Percentiles rank a stretch among this genome's conserved stretches.
Evolutionary conservation across 1,140 invertebrate genomes (phyloP).

Genomic region (Parapsyche elsis): DNA sequence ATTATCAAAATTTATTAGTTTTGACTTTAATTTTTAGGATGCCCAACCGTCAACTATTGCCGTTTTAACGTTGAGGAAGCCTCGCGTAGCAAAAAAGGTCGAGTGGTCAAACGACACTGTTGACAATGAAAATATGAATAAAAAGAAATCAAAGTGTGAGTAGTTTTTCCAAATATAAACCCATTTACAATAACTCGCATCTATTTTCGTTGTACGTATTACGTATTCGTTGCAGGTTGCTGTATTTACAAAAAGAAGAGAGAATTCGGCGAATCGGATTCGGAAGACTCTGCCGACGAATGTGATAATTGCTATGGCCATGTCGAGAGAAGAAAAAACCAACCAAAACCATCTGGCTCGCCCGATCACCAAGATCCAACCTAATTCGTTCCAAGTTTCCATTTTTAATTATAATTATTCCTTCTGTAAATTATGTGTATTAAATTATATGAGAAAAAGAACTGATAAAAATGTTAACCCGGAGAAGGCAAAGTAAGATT

Average conservation of each 20-base stretch:
- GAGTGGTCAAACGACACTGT: conserved; percentile 89
- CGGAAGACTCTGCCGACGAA: conserved; percentile 81
- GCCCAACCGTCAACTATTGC: conserved; percentile 72
- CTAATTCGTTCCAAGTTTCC: background rate
- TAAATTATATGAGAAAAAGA: background rate
- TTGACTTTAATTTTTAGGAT: conserved; percentile 33
- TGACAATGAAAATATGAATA: conserved; percentile 93
- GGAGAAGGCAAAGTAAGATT: no score
- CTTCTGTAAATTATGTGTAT: conserved; percentile 15
- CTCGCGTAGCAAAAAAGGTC: conserved; percentile 81
- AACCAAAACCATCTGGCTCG: background rate
- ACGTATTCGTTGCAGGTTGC: conserved; percentile 77
- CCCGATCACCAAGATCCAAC: background rate
- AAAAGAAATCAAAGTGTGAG: conserved; percentile 95
- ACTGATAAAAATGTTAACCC: background rate
- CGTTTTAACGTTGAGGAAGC: conserved; percentile 78
- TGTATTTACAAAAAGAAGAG: conserved; percentile 88
- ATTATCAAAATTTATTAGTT: background rate
- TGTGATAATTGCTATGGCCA: conserved; percentile 89
- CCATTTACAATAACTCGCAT: background rate
- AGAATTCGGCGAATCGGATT: conserved; percentile 85
- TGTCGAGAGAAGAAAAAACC: conserved; percentile 75
- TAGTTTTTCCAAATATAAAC: conserved; percentile 31
- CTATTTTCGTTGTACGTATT: background rate
- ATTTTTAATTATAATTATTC: background rate